Evolutionary conservation across 2,797 vertebrate genomes (phyloP), one percentile per base, ranked within the genome.

Genomic region (Protonibea diacanthus): DNA sequence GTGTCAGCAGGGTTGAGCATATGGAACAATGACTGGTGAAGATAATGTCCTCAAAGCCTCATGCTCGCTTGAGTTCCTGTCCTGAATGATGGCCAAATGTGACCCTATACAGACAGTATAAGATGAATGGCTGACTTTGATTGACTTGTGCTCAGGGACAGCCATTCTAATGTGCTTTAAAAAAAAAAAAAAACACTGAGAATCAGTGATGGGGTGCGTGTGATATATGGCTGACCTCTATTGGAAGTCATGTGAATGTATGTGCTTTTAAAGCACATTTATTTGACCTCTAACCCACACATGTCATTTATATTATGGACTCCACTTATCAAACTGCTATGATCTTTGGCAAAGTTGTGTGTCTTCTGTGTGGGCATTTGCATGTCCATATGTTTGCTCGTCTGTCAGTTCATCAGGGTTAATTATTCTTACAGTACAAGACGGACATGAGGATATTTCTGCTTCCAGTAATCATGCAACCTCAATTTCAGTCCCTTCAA

Each of bases 171-270:
- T 48, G 44, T 3, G 72, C 38, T 76, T 58, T 60, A 21, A 40
- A 74, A 80, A 68, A 74, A 76, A 74, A 76, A 57, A 81, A 79
- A 62, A 64, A 62, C 52, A 75, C 20, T 47, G 61, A 13, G 60
- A 78, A 58, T 74, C 71, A 74, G 58, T 81, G 77, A 77, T 6
- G 4, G 60, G 13, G 42, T 51, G 68, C 15, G 14, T 33, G 57
- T 89, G 84, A 91, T 91, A 25, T 76, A 91, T 76, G 76, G 57
- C 25, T 80, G 90, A 90, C 89, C 91, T 91, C 79, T 71, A 47
- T 68, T 76, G 60, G 82, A 85, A 91, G 88, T 85, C 80, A 81
- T 71, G 52, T 52, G 71, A 76, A 85, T 77, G 78, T 62, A 81
- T 87, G 78, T 45, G 70, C 69, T 65, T 80, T 86, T 61, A 80